These are phyloP conservation scores for Saguinus midas DNA, from an alignment of 2,113 vertebrate genomes.

Conservation along the genomic window DNA sequence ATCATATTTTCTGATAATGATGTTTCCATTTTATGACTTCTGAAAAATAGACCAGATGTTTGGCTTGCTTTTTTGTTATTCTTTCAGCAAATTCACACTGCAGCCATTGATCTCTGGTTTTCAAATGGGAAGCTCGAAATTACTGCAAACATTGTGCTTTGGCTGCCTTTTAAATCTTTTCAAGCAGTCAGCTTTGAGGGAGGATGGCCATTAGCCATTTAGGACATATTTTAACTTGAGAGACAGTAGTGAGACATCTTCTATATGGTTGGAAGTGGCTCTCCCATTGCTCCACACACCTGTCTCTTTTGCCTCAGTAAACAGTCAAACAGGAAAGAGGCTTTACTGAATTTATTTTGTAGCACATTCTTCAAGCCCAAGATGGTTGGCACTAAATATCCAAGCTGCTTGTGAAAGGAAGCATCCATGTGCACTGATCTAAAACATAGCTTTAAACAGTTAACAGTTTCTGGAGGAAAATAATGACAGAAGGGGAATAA, in stretches of 20 bases:
- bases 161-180: slow-evolving; percentile 40
- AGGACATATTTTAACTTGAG: slow-evolving; percentile 35
- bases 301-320: neutral
- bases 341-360: neutral
- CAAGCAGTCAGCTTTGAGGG: slow-evolving; percentile 14
- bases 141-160: neutral
- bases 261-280: neutral
- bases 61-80: slow-evolving; percentile 48
- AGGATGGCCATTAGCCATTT: neutral
- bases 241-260: neutral
- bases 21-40: slow-evolving; percentile 53
- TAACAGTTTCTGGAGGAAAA: neutral
- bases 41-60: slow-evolving; percentile 60
- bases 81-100: slow-evolving; percentile 59
- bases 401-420: neutral
- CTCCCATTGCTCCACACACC: neutral
- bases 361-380: neutral
- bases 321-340: neutral
- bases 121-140: slow-evolving; percentile 49
- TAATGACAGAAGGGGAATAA: neutral
- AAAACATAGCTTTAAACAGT: neutral
- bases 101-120: slow-evolving; percentile 30
- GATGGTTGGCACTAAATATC: neutral
- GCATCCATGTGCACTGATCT: too few relatives aligned
- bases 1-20: slow-evolving; percentile 50